Base-by-base conservation (phyloP, 92 coral and sea anemone species). In the Scolanthus callimorphus region DNA sequence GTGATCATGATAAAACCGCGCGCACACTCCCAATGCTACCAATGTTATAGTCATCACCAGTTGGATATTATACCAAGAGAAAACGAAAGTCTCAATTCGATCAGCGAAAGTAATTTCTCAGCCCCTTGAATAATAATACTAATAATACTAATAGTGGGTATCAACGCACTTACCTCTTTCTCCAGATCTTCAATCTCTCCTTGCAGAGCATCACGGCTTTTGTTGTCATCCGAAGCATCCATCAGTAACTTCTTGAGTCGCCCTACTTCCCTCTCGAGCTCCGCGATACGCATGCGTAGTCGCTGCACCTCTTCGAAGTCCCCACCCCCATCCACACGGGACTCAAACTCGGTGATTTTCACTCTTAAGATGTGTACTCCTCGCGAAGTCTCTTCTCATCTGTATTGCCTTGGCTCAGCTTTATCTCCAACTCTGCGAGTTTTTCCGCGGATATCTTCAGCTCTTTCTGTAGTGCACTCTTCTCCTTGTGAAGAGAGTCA, bases 361-460 rank as follows among this genome's bases (percentile, higher is more conserved):
- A 69, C 48, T 29, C 62, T 73, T 39, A 73, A 70, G 12, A 69
- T 58, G 41, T 78, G 64, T 6, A 82, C 51, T 82, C 89, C 34
- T 82, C 69, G 23, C 74, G 63, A n/a, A 82, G 54, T 25, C 89
- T 63, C 34, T 57, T 68, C 34, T 67, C 79, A 38, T 82, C 83
- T 63, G 49, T 59, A 20, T 54, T 71, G 55, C 75, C 80, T 49
- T 91, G 84, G 51, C 81, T 81, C 41, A 80, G 54, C 57, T 69
- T 82, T 27, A 74, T 80, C 59, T 87, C 79, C 6, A 73, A 41
- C 62, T 78, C 89, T 17, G 86, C 81, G n/a, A 74, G 64, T 31
- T 78, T 87, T 39, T 53, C 82, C 17, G 69, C 65, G 47, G 56
- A 70, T 39, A 20, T 62, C 44, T 79, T 71, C 26, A 87, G 77